Base-by-base conservation (phyloP, 1,140 invertebrate genomes). In the Leptinotarsa lineolata region DNA sequence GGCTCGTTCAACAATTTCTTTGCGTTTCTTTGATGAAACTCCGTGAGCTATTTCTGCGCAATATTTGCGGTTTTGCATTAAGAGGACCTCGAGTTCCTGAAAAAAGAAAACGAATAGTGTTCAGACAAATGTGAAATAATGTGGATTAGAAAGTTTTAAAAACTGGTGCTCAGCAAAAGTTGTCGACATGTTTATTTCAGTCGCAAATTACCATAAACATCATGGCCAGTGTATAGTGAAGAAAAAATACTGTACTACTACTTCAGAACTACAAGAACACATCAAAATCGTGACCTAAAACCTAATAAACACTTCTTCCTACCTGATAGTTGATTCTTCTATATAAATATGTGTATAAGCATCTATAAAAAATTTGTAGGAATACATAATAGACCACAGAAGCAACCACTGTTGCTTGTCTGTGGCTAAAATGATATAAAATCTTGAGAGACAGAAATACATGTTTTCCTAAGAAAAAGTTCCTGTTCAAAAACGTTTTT, bases 61-160 rank as follows among this genome's bases (percentile, higher is more conserved):
- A 87, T 94, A 99, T 80, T 95, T 95, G 65, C 96, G 89, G 86
- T 99, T 99, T 85, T 99, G 96, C 98, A 99, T 99, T 91, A 99
- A 92, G 58, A 99, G 86, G 78, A 99, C 94, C 88, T 99, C 97
- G 75, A 99, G 87, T 87, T 99, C 98, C 96, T 98, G 85, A 16
- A 90, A 88, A 5, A 72, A 16, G 66, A 68, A 73, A 66, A 75
- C 68, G 6, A 54, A 54, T 2, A 54, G 4, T 54, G 4, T 54
- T n/a, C 13, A 54, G 15, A 54, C 12, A n/a, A 39, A 39, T 39
- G 8, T 39, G 48, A 54, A 54, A 54, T 13, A 54, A 54, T 18
- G n/a, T 54, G 48, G 15, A 54, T 39, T 11, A n/a, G n/a, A 54
- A n/a, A 54, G 4, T 2, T 54, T 4, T 22, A 58, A 70, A 70